phyloP scores from a whole-genome alignment of 2,888 invertebrate genomes.

The Drosophila neonasuta region DNA sequence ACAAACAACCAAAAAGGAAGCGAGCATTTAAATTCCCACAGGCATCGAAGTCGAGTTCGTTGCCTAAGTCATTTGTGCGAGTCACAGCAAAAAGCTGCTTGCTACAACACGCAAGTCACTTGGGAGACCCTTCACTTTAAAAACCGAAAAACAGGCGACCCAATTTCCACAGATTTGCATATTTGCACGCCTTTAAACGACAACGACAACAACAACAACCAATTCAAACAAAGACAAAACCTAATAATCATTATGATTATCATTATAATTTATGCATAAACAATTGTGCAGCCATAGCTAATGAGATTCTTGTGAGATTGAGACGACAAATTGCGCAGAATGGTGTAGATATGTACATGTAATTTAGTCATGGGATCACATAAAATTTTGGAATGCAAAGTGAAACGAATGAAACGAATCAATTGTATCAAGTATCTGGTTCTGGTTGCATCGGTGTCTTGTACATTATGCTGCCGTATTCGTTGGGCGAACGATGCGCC shows the following conservation, averaged over 20 bases:
- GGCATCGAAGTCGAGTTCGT: conserved; percentile 12
- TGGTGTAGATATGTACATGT: conserved; percentile 15
- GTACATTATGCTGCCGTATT: neutral
- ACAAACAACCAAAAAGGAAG: conserved; percentile 29
- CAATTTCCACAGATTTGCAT: conserved; percentile 71
- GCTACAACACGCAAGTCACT: conserved; percentile 39
- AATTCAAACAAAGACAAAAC: conserved; percentile 28
- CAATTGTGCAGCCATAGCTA: conserved; percentile 33
- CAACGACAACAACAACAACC: neutral
- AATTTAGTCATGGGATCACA: conserved; percentile 31
- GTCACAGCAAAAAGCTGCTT: conserved; percentile 21
- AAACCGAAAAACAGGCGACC: conserved; percentile 44
- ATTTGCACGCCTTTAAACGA: conserved; percentile 52
- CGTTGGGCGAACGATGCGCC: conserved; percentile 34
- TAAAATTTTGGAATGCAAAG: neutral
- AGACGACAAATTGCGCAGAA: conserved; percentile 1
- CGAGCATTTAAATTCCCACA: conserved; percentile 5
- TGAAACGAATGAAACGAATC: neutral
- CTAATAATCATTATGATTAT: conserved; percentile 28
- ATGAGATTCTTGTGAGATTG: conserved; percentile 36
- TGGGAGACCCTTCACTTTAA: conserved; percentile 47
- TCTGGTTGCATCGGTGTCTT: conserved; percentile 21
- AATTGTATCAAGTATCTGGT: conserved; percentile 8
- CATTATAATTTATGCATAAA: conserved; percentile 27
- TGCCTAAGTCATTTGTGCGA: conserved; percentile 20